Conservation (phyloP, 2,888 invertebrate genomes). For the Aethes cnicana region DNA sequence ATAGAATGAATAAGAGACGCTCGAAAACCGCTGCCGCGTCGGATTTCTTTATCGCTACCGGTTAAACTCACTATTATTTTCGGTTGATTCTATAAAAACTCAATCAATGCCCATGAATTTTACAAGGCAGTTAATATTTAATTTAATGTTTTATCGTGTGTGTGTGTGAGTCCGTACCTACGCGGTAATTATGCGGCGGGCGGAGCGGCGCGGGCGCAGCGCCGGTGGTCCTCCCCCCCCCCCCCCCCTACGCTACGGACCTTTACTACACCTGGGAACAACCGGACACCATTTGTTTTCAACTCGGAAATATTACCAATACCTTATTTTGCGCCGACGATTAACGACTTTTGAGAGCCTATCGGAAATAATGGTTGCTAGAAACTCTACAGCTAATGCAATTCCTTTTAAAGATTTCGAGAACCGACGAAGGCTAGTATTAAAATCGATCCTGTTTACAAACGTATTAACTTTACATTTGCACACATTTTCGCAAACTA, state of each 20-base stretch:
- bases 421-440: no score
- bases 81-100: conserved; percentile 57
- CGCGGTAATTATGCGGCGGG: conserved; percentile 78
- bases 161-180: conserved; percentile 65
- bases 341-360: conserved; percentile 19
- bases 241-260: conserved; percentile 49
- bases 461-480: no score
- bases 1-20: conserved; percentile 43
- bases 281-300: conserved; percentile 57
- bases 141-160: conserved; percentile 72
- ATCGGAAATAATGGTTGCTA: not conserved
- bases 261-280: conserved; percentile 70
- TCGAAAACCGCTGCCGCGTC: conserved; percentile 51
- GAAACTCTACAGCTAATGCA: not conserved
- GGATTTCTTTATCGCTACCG: conserved; percentile 67
- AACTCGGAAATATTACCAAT: conserved; percentile 47
- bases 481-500: no score
- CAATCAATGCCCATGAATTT: conserved; percentile 74
- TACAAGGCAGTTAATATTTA: conserved; percentile 77
- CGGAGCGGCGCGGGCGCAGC: conserved; percentile 72
- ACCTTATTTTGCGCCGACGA: conserved; percentile 27
- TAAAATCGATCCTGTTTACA: no score
- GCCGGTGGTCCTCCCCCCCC: conserved; percentile 71
- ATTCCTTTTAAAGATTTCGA: no score
- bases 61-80: conserved; percentile 43